Conservation (phyloP, 2,888 invertebrate genomes). For the Pegoplata infirma region DNA sequence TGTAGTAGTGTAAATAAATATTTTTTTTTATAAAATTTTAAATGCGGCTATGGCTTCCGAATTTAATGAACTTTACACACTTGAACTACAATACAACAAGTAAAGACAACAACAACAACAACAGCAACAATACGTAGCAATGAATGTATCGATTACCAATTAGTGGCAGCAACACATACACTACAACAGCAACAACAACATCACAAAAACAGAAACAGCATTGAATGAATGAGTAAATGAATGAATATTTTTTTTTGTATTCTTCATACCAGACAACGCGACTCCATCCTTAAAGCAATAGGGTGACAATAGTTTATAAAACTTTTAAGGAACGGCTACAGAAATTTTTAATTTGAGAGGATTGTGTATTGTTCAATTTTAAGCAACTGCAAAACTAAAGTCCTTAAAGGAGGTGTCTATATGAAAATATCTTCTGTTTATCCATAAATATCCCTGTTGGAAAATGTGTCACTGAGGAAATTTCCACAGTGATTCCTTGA, state of each 20-base stretch:
- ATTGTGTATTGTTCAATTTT: too few relatives aligned
- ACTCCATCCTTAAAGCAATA: conserved; percentile 49
- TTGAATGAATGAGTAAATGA: conserved; percentile 13
- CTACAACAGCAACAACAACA: conserved; percentile 9
- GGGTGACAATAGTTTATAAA: too few relatives aligned
- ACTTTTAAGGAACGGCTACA: too few relatives aligned
- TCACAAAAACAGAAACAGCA: conserved; percentile 15
- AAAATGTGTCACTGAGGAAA: too few relatives aligned
- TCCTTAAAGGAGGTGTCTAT: too few relatives aligned
- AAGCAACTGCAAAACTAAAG: too few relatives aligned
- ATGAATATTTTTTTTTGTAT: conserved; percentile 24
- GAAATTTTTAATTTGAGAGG: too few relatives aligned
- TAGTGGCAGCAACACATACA: conserved; percentile 58
- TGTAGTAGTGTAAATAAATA: conserved; percentile 32
- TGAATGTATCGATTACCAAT: conserved; percentile 65
- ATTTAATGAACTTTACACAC: conserved; percentile 65
- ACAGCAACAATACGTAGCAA: conserved; percentile 43
- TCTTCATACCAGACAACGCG: conserved; percentile 56
- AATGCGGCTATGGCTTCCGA: conserved; percentile 67
- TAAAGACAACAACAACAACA: conserved; percentile 29
- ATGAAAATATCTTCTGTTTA: too few relatives aligned
- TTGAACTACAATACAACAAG: conserved; percentile 51
- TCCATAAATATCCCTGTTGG: too few relatives aligned
- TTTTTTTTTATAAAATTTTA: conserved; percentile 44
- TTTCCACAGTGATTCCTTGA: too few relatives aligned